These are phyloP conservation scores for Rhyacichthys aspro DNA, from an alignment of 2,797 vertebrate genomes.

Conservation along the genomic window DNA sequence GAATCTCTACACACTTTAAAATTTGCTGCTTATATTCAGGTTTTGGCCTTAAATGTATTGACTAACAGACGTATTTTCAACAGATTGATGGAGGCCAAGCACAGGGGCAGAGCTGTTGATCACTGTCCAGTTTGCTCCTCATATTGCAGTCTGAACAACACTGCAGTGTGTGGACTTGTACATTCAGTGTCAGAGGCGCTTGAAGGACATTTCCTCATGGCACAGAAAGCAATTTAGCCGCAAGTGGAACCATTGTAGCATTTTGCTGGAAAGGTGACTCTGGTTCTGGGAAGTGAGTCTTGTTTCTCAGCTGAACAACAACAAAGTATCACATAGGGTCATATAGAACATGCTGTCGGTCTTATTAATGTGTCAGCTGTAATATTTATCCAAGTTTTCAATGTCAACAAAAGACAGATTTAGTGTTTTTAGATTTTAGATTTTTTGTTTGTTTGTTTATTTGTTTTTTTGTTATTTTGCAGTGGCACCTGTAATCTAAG, in stretches of 20 bases:
- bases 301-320: conserved; percentile 21
- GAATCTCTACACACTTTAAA: no score
- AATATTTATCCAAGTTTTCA: no score
- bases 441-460: no score
- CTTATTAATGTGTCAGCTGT: no score
- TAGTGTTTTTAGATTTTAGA: no score
- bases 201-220: conserved; percentile 48
- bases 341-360: neutral
- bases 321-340: conserved; percentile 16
- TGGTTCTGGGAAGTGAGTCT: conserved; percentile 26
- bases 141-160: conserved; percentile 14
- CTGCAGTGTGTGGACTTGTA: conserved; percentile 5
- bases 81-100: conserved; percentile 1
- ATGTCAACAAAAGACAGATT: no score
- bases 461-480: no score
- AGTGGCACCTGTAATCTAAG: no score
- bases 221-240: conserved; percentile 56
- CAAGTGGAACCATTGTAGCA: conserved; percentile 23
- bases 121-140: conserved; percentile 9
- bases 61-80: neutral
- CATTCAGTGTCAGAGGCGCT: conserved; percentile 18
- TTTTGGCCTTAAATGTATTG: neutral
- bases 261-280: conserved; percentile 51
- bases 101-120: conserved; percentile 8
- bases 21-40: no score